Evolutionary conservation across 2,888 invertebrate species (phyloP), one percentile per base, ranked within the genome.

Genomic region (Orchesella flavescens): DNA sequence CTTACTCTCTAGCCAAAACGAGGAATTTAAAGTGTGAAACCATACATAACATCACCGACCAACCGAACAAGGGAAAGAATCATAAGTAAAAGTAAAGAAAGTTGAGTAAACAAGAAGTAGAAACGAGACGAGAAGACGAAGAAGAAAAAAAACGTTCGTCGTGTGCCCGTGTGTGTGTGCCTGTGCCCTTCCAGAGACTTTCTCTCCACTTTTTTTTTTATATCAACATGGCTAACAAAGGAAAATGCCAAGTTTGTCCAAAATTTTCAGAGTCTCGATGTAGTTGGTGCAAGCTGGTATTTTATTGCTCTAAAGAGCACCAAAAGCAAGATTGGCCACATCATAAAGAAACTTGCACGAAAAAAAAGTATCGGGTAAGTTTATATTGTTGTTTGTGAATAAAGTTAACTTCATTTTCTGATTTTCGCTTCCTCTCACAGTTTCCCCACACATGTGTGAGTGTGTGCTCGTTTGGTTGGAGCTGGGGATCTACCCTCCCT

Each of bases 251-350:
- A 86, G 75, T 87, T 69, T 88, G 88, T 84, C 79, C 84, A 57
- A 84, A 74, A 75, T 53, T 85, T 21, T 78, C 78, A 24, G 92
- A 92, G 75, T 92, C 93, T 86, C 92, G 93, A 80, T 95, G 95
- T 88, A 92, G 93, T 69, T 93, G 93, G 15, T 95, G 95, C 90
- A 93, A 93, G 88, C 90, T 91, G 15, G 93, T 93, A 0, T 93
- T 92, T 89, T 95, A 95, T 90, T 95, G 95, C 90, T 92, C 93
- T 59, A 92, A 92, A 88, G 93, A 93, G 13, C 94, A 95, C 89
- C 94, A 95, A 89, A 93, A 93, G 89, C 90, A 92, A 86, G 93
- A 94, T 89, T 95, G 94, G 94, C 63, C 78, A 89, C 92, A 92
- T 1, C 95, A 95, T 90, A 94, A 93, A 89, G 90, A 90, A 83